Percentiles rank a stretch among this genome's conserved stretches.
phyloP scores from a whole-genome alignment of 2,797 vertebrate species.

The Falco rusticolus region DNA sequence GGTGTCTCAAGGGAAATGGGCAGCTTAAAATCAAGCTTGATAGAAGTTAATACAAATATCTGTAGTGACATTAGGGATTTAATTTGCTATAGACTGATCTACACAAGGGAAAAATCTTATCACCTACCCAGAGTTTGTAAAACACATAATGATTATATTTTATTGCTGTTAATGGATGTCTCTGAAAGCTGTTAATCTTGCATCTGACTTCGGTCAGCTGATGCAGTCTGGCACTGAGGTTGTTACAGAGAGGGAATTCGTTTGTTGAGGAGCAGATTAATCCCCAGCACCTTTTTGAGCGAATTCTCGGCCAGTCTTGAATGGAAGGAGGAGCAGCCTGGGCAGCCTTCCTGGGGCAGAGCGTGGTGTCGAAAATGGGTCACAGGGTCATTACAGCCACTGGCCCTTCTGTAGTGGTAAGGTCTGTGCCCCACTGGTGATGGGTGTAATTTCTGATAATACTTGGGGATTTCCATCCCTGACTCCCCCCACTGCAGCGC shows the following conservation, averaged over 20 bases:
- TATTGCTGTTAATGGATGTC: background rate
- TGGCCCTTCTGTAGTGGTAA: background rate
- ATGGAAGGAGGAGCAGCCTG: background rate
- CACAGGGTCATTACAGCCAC: background rate
- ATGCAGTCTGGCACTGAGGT: background rate
- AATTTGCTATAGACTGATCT: background rate
- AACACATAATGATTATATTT: background rate
- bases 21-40: background rate
- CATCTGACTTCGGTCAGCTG: background rate
- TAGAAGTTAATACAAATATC: background rate
- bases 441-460: background rate
- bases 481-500: rapidly evolving
- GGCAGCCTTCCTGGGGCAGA: background rate
- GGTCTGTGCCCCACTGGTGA: background rate
- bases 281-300: background rate
- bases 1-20: background rate
- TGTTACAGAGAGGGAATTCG: background rate
- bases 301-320: background rate
- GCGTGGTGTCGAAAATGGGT: rapidly evolving
- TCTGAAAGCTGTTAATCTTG: background rate
- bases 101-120: background rate
- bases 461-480: background rate
- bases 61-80: background rate
- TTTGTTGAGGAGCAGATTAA: background rate
- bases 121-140: background rate